phyloP scores from a whole-genome alignment of 2,113 vertebrate species.

The Malurus elegans region DNA sequence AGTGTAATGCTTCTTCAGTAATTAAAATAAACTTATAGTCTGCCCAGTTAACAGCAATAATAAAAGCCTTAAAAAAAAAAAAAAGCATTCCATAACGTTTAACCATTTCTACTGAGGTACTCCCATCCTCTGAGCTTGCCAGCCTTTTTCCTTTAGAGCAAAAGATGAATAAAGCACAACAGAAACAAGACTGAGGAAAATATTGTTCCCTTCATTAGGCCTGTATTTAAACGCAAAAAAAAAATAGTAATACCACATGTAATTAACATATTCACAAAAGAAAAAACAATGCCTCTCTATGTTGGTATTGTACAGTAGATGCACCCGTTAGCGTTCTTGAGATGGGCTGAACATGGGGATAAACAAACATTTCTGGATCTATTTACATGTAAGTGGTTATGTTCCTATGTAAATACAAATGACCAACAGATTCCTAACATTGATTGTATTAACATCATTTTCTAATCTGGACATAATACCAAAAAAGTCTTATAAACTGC shows the following conservation, averaged over 20 bases:
- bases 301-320: conserved; percentile 69
- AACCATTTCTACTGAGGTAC: conserved; percentile 64
- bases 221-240: conserved; percentile 76
- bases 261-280: conserved; percentile 74
- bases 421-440: conserved; percentile 72
- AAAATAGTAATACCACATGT: conserved; percentile 76
- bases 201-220: conserved; percentile 90
- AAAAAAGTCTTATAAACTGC: conserved; percentile 73
- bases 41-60: conserved; percentile 61
- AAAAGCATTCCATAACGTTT: conserved; percentile 29
- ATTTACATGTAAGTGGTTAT: conserved; percentile 75
- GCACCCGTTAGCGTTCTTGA: conserved; percentile 61
- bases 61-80: conserved; percentile 47
- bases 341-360: conserved; percentile 67
- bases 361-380: conserved; percentile 80
- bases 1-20: conserved; percentile 58
- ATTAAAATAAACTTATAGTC: conserved; percentile 60
- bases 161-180: conserved; percentile 75
- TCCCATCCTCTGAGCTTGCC: conserved; percentile 62
- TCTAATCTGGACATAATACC: conserved; percentile 68
- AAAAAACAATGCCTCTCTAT: conserved; percentile 63
- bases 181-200: conserved; percentile 74
- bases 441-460: conserved; percentile 76
- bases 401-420: conserved; percentile 69
- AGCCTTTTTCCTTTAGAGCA: conserved; percentile 61